phyloP scores from a whole-genome alignment of 2,888 invertebrate species.

The Hypomecis atomaria region DNA sequence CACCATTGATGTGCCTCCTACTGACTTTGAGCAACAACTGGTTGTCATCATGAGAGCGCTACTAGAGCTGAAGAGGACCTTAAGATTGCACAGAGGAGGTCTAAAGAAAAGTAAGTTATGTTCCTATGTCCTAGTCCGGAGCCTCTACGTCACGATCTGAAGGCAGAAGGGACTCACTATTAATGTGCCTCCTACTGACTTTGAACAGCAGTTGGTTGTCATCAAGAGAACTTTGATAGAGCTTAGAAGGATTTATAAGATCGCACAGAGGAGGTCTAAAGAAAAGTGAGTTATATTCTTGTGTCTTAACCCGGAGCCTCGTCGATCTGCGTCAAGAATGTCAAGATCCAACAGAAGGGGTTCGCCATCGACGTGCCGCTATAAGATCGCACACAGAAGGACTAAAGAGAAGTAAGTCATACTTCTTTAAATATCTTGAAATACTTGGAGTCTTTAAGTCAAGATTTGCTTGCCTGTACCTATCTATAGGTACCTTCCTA shows the following conservation, averaged over 20 bases:
- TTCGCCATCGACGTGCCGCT: constrained; percentile 68
- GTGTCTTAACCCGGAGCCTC: constrained; percentile 77
- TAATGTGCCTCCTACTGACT: constrained; percentile 76
- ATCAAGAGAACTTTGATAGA: constrained; percentile 84
- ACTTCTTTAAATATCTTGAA: neutral
- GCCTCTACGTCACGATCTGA: constrained; percentile 86
- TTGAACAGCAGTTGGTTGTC: constrained; percentile 86
- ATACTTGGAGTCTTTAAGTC: neutral
- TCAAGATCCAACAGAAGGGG: constrained; percentile 86
- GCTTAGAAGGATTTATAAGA: constrained; percentile 33
- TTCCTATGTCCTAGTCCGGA: constrained; percentile 67
- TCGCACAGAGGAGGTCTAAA: no score
- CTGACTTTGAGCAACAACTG: no score
- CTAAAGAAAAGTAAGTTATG: no score
- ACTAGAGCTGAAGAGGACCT: no score
- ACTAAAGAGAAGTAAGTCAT: no score
- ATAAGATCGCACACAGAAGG: constrained; percentile 30
- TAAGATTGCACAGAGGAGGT: no score
- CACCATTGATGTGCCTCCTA: neutral
- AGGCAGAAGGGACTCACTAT: constrained; percentile 79
- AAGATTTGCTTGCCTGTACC: no score
- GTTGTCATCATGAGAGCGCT: no score
- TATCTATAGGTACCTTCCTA: no score
- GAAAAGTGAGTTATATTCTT: no score
- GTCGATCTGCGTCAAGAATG: constrained; percentile 73